These are phyloP conservation scores for Formica aserva DNA, from an alignment of 2,888 invertebrate genomes.

Conservation along the genomic window DNA sequence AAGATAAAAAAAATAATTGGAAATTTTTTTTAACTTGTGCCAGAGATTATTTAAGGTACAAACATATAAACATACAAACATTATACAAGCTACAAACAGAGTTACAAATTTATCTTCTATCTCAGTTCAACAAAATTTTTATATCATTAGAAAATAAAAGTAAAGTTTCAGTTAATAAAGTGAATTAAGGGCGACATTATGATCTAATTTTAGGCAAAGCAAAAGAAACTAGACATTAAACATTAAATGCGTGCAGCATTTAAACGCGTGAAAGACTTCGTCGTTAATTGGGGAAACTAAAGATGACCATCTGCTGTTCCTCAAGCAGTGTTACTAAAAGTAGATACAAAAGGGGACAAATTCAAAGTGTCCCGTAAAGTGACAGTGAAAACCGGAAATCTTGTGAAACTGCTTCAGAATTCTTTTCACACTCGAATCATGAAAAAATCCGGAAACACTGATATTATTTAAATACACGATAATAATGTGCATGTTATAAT, in stretches of 20 bases:
- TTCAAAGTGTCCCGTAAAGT: conserved; percentile 11
- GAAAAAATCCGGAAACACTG: background rate
- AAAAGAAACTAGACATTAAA: conserved; percentile 14
- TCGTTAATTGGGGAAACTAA: conserved; percentile 48
- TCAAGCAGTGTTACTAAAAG: conserved; percentile 47
- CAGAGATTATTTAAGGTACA: background rate
- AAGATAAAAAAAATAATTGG: background rate
- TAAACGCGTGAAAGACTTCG: conserved; percentile 28
- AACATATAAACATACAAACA: too few relatives aligned
- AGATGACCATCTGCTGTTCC: conserved; percentile 51
- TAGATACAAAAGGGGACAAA: conserved; percentile 24
- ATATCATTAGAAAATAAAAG: background rate
- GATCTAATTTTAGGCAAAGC: background rate
- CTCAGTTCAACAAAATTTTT: background rate
- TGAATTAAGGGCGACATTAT: background rate
- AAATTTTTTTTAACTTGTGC: background rate
- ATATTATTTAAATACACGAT: background rate
- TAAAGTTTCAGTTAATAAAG: background rate
- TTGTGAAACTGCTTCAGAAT: conserved; percentile 1
- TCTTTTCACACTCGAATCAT: background rate
- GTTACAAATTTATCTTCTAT: background rate
- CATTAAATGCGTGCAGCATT: background rate
- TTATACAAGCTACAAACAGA: background rate
- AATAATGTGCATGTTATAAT: background rate
- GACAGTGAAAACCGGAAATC: conserved; percentile 34